phyloP scores from a whole-genome alignment of 2,797 vertebrate species.

The Menidia menidia region DNA sequence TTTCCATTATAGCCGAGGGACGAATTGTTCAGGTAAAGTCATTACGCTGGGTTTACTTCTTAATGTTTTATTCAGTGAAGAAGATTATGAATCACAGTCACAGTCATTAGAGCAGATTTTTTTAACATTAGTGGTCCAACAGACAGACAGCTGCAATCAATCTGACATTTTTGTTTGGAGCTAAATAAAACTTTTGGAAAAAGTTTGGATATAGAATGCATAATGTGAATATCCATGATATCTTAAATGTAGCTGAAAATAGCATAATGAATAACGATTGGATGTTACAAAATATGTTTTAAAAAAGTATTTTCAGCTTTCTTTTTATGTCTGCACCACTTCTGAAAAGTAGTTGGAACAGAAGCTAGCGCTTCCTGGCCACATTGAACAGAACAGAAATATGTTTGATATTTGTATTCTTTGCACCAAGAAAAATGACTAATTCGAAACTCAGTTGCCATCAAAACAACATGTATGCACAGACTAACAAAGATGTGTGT shows the following conservation, averaged over 20 bases:
- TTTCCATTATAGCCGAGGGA: neutral
- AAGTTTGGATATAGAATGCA: neutral
- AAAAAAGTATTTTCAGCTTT: too few species aligned
- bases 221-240: neutral
- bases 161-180: neutral
- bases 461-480: slow-evolving; percentile 3
- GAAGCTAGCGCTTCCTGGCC: too few species aligned
- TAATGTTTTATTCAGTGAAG: neutral
- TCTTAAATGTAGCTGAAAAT: neutral
- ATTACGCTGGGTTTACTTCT: neutral
- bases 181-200: neutral
- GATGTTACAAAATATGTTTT: too few species aligned
- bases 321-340: too few species aligned
- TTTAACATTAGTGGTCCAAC: too few species aligned
- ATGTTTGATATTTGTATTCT: too few species aligned
- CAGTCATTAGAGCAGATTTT: neutral
- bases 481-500: slow-evolving; percentile 28
- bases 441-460: slow-evolving; percentile 15
- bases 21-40: neutral
- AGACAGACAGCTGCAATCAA: too few species aligned
- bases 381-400: too few species aligned
- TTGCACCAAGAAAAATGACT: slow-evolving; percentile 12
- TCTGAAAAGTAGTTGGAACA: too few species aligned
- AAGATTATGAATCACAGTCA: neutral
- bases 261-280: neutral